Percentiles rank a stretch among this genome's conserved stretches.
phyloP scores from a whole-genome alignment of 2,797 vertebrate genomes.

The Halcyon leucocephala region DNA sequence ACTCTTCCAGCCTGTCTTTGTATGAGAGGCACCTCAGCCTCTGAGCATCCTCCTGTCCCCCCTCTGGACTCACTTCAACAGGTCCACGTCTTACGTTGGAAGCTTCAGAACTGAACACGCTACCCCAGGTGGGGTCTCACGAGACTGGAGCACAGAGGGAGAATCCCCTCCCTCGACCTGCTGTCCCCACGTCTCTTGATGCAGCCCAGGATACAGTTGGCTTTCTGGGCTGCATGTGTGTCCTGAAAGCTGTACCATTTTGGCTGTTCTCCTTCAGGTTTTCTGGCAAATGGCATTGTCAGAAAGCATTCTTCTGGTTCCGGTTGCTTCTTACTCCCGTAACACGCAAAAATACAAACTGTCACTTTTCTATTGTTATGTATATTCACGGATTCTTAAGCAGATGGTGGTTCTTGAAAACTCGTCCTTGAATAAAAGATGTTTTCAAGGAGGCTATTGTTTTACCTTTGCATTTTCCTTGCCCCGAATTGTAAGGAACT shows the following conservation, averaged over 20 bases:
- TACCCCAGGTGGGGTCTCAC: too few species aligned
- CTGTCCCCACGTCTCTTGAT: not conserved
- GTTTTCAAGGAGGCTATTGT: not conserved
- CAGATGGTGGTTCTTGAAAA: not conserved
- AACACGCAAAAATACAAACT: not conserved
- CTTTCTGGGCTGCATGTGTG: not conserved
- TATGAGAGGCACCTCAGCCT: not conserved
- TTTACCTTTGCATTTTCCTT: not conserved
- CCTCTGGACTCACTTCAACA: not conserved
- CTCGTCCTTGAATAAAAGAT: not conserved
- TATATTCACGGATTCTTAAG: not conserved
- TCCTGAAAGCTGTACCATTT: rapidly evolving
- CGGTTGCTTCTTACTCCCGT: rapidly evolving
- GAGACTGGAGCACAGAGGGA: not conserved
- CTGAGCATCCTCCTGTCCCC: too few species aligned
- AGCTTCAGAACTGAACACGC: too few species aligned
- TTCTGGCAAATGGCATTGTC: not conserved
- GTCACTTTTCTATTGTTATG: rapidly evolving
- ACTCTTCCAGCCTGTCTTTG: not conserved
- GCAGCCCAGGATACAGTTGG: not conserved
- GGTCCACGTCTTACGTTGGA: too few species aligned
- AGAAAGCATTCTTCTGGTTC: not conserved
- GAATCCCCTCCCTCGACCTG: not conserved
- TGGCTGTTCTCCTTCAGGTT: rapidly evolving
- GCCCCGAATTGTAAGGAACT: not conserved